Conservation (phyloP, 2,797 vertebrate genomes). For the Hephaestus fuliginosus region DNA sequence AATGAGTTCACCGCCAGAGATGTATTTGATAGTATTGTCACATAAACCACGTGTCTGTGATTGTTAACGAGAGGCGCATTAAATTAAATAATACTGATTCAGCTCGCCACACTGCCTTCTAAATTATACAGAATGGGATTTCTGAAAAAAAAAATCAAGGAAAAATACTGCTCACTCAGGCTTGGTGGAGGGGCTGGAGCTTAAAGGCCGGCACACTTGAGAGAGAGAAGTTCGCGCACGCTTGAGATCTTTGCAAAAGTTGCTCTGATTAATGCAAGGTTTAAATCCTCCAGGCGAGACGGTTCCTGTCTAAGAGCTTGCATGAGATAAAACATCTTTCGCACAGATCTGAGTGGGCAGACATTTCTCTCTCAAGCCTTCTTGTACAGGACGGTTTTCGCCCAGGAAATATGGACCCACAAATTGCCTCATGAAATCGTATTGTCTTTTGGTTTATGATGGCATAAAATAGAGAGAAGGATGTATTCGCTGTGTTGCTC, state of each 20-base stretch:
- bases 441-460: background rate
- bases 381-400: background rate
- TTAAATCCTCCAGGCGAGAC: conserved; percentile 34
- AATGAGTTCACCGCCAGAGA: background rate
- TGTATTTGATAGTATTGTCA: background rate
- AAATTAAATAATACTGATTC: conserved; percentile 13
- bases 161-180: conserved; percentile 19
- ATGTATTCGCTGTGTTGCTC: background rate
- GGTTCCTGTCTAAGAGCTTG: conserved; percentile 15
- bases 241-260: conserved; percentile 12
- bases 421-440: background rate
- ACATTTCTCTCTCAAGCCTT: background rate
- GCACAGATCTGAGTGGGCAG: conserved; percentile 19
- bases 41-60: background rate
- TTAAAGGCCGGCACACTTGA: conserved; percentile 24
- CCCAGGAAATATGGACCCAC: background rate
- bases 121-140: background rate
- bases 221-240: background rate
- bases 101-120: background rate
- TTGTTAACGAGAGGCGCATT: background rate
- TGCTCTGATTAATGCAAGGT: conserved; percentile 22
- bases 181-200: conserved; percentile 1
- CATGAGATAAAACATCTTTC: conserved; percentile 23
- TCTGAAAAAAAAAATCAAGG: background rate
- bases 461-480: background rate